Conservation (phyloP, 2,888 invertebrate genomes). For the Crematogaster levior region DNA sequence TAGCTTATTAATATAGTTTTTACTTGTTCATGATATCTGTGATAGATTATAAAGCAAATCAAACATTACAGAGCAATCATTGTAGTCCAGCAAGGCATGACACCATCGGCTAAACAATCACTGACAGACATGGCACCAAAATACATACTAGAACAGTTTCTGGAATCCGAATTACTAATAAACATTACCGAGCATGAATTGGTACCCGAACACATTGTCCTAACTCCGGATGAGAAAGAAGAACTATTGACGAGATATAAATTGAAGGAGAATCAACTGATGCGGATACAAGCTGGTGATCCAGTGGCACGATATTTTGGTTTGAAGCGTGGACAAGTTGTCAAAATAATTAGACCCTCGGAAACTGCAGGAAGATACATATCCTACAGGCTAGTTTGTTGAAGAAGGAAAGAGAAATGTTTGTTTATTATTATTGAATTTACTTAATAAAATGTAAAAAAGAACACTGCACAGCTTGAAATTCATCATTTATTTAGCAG, state of each 20-base stretch:
- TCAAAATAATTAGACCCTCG: constrained; percentile 98
- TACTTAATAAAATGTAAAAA: neutral
- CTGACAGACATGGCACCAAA: constrained; percentile 99
- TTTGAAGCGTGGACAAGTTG: constrained; percentile 98
- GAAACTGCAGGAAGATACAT: constrained; percentile 99
- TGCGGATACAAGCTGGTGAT: constrained; percentile 99
- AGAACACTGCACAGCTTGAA: neutral
- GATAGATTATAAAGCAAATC: neutral
- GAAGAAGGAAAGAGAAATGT: constrained; percentile 74
- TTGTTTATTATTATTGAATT: neutral
- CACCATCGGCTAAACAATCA: constrained; percentile 99
- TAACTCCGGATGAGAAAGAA: constrained; percentile 99
- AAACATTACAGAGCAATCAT: constrained; percentile 93
- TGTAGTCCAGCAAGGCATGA: constrained; percentile 99
- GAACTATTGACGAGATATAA: constrained; percentile 98
- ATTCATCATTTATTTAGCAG: constrained; percentile 38
- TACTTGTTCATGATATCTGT: neutral
- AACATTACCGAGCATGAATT: constrained; percentile 99
- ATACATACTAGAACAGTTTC: constrained; percentile 98
- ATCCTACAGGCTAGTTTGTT: constrained; percentile 97
- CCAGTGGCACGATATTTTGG: constrained; percentile 99
- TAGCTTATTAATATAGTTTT: neutral
- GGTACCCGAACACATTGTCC: constrained; percentile 99
- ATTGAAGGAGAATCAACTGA: constrained; percentile 99
- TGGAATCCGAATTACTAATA: constrained; percentile 97